Base-by-base conservation (phyloP, 2,888 invertebrate genomes). In the Cremastobaeus sp. region DNA sequence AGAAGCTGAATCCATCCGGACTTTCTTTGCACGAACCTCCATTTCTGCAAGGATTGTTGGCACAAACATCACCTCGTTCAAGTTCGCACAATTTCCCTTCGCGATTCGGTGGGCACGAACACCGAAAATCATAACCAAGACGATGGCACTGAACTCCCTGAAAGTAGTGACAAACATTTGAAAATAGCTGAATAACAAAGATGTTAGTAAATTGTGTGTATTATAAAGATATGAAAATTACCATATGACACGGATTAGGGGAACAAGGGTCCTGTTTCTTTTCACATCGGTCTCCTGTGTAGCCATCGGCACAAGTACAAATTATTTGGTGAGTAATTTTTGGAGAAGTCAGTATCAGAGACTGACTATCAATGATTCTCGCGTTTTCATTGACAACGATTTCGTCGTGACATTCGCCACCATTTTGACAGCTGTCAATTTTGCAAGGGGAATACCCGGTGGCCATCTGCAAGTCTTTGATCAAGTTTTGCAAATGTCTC, bases 11-110 rank as follows among this genome's bases (percentile, higher is more conserved):
- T 43, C 94, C 94, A 82, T 96, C 96, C 0, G 94, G 92, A 83
- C 95, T 95, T 84, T 95, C 95, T 78, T 95, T 93, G 81, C 97
- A 97, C 0, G 96, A 95, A 1, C 97, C 97, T 5, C 96, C 96
- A 85, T 97, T 97, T 81, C 92, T 92, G 84, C 97, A 97, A 0
- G 96, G 96, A 83, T 93, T 94, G 50, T 91, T 93, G 50, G 93
- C 93, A 83, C 97, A 97, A 0, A 93, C 94, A 80, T 96, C 95
- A 25, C 95, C 94, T 78, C 93, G 91, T 85, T 96, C 95, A 54
- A 93, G 86, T 84, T 97, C 96, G 83, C 97, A 97, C 20, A 92
- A 90, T 83, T 93, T 93, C 0, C 97, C 97, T 83, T 96, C 94
- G 66, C 94, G 91, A 57, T 93, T 91, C 0, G 92, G 86, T 0